phyloP scores from a whole-genome alignment of 2,888 invertebrate genomes.

The Tipula confusa region DNA sequence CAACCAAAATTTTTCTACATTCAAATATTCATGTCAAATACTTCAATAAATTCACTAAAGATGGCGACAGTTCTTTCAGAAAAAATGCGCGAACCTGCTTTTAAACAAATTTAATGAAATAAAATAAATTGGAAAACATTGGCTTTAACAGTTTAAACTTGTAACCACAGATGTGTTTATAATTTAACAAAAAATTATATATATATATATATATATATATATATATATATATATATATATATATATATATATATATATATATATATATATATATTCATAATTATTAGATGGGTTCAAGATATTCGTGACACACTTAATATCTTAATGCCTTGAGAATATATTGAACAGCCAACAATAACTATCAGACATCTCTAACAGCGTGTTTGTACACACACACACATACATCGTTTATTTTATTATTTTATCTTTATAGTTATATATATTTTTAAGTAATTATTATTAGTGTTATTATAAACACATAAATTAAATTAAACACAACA shows the following conservation, averaged over 20 bases:
- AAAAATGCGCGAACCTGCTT: too few relatives aligned
- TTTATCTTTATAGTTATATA: too few relatives aligned
- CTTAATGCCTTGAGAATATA: not conserved
- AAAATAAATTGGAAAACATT: too few relatives aligned
- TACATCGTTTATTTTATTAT: not conserved
- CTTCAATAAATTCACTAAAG: too few relatives aligned
- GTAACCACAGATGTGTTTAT: too few relatives aligned
- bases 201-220: not conserved
- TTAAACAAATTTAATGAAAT: too few relatives aligned
- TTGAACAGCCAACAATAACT: not conserved
- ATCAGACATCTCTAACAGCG: not conserved
- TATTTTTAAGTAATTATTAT: not conserved
- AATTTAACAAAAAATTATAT: too few relatives aligned
- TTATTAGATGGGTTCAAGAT: not conserved
- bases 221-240: not conserved
- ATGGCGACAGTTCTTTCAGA: too few relatives aligned
- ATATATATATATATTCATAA: not conserved
- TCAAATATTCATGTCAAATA: too few relatives aligned
- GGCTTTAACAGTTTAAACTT: too few relatives aligned
- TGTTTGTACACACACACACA: not conserved
- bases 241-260: not conserved
- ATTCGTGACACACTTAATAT: not conserved
- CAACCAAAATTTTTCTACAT: too few relatives aligned
- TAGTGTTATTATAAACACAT: not conserved
- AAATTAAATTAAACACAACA: not conserved